These are phyloP conservation scores for Crocallis elinguaria DNA, from an alignment of 2,888 invertebrate genomes.

Conservation along the genomic window DNA sequence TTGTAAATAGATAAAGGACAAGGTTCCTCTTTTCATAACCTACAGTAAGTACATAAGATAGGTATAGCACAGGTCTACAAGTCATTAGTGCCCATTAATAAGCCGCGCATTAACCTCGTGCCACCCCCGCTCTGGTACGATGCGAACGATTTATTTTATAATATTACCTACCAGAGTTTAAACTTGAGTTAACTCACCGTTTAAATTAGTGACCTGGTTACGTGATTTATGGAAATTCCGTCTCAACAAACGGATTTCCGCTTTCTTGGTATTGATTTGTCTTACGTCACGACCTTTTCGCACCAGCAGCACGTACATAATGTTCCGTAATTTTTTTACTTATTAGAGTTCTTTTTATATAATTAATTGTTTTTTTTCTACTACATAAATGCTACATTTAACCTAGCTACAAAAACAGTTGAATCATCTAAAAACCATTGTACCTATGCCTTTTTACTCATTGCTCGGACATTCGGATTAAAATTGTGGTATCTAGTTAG, in stretches of 20 bases:
- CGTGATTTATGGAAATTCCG: not conserved
- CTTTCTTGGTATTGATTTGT: too few species aligned
- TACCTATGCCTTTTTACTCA: too few species aligned
- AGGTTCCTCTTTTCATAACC: not conserved
- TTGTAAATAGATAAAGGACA: not conserved
- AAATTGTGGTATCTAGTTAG: too few species aligned
- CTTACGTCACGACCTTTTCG: too few species aligned
- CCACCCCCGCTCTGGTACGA: conserved; percentile 36
- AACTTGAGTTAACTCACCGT: conserved; percentile 11
- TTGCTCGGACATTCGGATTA: too few species aligned
- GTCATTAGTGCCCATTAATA: conserved; percentile 33
- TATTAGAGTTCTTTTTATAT: too few species aligned
- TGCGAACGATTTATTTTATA: conserved; percentile 23
- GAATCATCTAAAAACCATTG: too few species aligned
- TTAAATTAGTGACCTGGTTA: not conserved
- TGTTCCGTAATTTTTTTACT: too few species aligned
- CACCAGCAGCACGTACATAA: too few species aligned
- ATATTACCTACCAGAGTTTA: conserved; percentile 19
- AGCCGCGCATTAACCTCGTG: conserved; percentile 29
- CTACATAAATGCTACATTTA: too few species aligned
- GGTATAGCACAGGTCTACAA: not conserved
- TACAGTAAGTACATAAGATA: not conserved
- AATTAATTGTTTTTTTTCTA: too few species aligned
- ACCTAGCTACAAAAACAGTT: too few species aligned
- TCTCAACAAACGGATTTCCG: not conserved